These are phyloP conservation scores for Pantelozetes paolii DNA, from an alignment of 2,888 invertebrate species.

Conservation along the genomic window DNA sequence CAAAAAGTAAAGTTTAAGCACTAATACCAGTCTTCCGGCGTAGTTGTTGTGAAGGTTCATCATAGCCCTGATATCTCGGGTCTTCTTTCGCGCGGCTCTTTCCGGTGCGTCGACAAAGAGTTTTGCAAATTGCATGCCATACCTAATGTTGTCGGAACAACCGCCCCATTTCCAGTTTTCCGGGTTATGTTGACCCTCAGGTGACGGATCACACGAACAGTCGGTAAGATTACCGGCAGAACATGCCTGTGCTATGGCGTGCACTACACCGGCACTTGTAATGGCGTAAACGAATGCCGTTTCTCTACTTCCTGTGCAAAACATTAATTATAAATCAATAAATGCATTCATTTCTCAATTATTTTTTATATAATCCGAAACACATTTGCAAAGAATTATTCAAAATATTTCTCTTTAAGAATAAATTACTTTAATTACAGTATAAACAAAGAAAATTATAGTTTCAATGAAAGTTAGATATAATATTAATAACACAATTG, in stretches of 20 bases:
- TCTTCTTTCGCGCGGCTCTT: slow-evolving; percentile 75
- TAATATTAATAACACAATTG: too few species aligned
- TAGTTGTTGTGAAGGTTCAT: slow-evolving; percentile 99
- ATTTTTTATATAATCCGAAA: too few species aligned
- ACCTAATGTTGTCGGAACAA: slow-evolving; percentile 93
- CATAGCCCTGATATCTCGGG: slow-evolving; percentile 76
- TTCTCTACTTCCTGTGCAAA: slow-evolving; percentile 56
- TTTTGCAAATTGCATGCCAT: slow-evolving; percentile 91
- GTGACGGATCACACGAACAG: slow-evolving; percentile 83
- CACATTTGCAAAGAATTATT: too few species aligned
- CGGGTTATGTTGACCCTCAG: slow-evolving; percentile 72
- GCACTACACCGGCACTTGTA: slow-evolving; percentile 66
- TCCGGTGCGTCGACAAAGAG: slow-evolving; percentile 91
- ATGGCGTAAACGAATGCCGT: slow-evolving; percentile 60
- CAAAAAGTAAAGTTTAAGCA: too few species aligned
- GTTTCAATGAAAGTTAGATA: too few species aligned
- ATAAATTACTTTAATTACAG: too few species aligned
- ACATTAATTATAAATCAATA: too few species aligned
- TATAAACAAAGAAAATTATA: too few species aligned
- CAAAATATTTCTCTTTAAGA: too few species aligned
- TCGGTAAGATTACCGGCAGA: slow-evolving; percentile 82
- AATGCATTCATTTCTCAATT: too few species aligned
- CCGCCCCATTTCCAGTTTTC: slow-evolving; percentile 87
- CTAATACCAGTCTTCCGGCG: slow-evolving; percentile 87
- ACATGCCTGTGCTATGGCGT: slow-evolving; percentile 82